These are phyloP conservation scores for Ctenicera cuprea DNA, from an alignment of 2,888 invertebrate species.

Conservation along the genomic window DNA sequence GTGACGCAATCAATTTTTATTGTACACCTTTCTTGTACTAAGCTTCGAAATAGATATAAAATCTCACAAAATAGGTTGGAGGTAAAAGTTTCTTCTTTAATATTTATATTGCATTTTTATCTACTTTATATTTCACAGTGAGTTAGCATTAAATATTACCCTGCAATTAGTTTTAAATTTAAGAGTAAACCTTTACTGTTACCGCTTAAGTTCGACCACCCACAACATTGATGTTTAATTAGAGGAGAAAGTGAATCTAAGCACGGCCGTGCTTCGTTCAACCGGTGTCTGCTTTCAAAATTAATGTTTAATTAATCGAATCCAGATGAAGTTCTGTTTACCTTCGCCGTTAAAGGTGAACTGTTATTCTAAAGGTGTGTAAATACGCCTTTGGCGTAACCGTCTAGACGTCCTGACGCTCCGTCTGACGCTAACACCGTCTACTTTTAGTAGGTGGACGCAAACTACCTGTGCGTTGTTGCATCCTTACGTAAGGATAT, in stretches of 20 bases:
- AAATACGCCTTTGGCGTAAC: constrained; percentile 64
- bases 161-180: too few relatives aligned
- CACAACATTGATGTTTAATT: constrained; percentile 30
- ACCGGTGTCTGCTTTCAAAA: constrained; percentile 40
- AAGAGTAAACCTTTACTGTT: neutral
- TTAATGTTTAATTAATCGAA: constrained; percentile 50
- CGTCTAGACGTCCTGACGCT: constrained; percentile 64
- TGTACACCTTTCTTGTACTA: too few relatives aligned
- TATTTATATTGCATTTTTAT: too few relatives aligned
- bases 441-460: constrained; percentile 54
- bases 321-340: constrained; percentile 52
- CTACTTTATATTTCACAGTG: too few relatives aligned
- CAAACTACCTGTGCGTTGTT: constrained; percentile 45
- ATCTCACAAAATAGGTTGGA: too few relatives aligned
- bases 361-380: constrained; percentile 60
- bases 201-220: neutral
- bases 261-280: constrained; percentile 24
- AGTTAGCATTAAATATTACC: too few relatives aligned
- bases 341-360: constrained; percentile 56
- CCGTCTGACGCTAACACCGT: constrained; percentile 52
- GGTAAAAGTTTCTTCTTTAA: too few relatives aligned
- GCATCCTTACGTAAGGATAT: constrained; percentile 33
- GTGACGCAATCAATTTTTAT: too few relatives aligned
- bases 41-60: too few relatives aligned
- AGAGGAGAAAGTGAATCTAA: constrained; percentile 39